Conservation (phyloP, 2,888 invertebrate genomes). For the Fragum fragum region DNA sequence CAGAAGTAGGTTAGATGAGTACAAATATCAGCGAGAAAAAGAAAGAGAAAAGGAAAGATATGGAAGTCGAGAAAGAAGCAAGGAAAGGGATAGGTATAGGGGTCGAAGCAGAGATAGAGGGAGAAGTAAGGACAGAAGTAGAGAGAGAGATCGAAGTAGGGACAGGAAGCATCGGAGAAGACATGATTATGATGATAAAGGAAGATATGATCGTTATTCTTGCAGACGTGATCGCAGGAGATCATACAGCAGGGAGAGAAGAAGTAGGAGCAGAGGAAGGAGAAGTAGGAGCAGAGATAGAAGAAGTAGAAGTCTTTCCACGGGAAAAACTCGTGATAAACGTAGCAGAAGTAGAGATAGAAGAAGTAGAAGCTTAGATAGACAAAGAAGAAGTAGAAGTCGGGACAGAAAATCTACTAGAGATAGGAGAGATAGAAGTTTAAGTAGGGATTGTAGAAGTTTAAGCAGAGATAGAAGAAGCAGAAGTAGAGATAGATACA, state of each 20-base stretch:
- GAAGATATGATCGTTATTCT: constrained; percentile 27
- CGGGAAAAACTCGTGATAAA: constrained; percentile 27
- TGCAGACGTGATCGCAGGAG: constrained; percentile 47
- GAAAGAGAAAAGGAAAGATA: constrained; percentile 41
- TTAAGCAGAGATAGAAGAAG: constrained; percentile 46
- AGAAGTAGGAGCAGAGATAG: constrained; percentile 32
- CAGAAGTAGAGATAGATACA: constrained; percentile 32
- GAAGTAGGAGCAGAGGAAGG: constrained; percentile 52
- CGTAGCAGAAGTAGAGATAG: constrained; percentile 44
- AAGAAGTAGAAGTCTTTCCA: constrained; percentile 41
- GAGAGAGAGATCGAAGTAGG: constrained; percentile 53
- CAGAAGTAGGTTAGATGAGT: constrained; percentile 31
- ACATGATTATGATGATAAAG: constrained; percentile 43
- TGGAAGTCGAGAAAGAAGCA: constrained; percentile 46
- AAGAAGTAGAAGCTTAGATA: constrained; percentile 39
- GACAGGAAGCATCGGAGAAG: constrained; percentile 50
- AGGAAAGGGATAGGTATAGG: constrained; percentile 45
- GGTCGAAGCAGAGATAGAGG: constrained; percentile 42
- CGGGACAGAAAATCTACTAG: constrained; percentile 34
- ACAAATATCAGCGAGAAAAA: constrained; percentile 7
- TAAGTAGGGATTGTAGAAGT: constrained; percentile 38
- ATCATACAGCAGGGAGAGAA: constrained; percentile 52
- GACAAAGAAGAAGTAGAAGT: constrained; percentile 49
- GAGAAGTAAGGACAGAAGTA: constrained; percentile 55
- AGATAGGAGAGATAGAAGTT: constrained; percentile 34